Evolutionary conservation across 2,888 invertebrate genomes (phyloP).

Genomic region (Phengaris arion): DNA sequence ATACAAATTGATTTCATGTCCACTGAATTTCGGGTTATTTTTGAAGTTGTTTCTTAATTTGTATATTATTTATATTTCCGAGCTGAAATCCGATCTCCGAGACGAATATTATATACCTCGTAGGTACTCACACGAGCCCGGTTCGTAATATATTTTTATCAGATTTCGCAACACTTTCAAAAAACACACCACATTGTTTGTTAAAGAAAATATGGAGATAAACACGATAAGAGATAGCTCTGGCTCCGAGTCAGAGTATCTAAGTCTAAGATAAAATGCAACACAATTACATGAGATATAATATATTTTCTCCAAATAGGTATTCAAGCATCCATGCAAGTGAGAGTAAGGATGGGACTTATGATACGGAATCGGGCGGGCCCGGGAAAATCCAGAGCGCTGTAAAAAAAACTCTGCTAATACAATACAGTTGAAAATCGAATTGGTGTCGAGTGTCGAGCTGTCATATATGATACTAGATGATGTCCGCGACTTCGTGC

Average conservation of each 20-base stretch:
- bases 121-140: background rate
- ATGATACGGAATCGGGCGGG: too few species aligned
- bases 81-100: background rate
- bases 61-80: too few species aligned
- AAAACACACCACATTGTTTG: slow-evolving; percentile 18
- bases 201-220: slow-evolving; percentile 23
- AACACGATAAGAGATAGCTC: slow-evolving; percentile 21
- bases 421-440: too few species aligned
- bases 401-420: too few species aligned
- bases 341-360: background rate
- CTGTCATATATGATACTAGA: too few species aligned
- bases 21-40: too few species aligned
- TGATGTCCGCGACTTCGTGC: too few species aligned
- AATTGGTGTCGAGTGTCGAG: too few species aligned
- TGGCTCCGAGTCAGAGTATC: background rate
- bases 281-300: background rate
- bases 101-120: background rate
- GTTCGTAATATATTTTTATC: slow-evolving; percentile 6
- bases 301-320: background rate
- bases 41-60: too few species aligned
- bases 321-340: background rate
- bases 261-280: background rate
- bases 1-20: too few species aligned
- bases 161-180: slow-evolving; percentile 27
- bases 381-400: too few species aligned